Percentiles rank a stretch among this genome's conserved stretches.
phyloP scores from a whole-genome alignment of 1,140 invertebrate species.

The Megalopta genalis region DNA sequence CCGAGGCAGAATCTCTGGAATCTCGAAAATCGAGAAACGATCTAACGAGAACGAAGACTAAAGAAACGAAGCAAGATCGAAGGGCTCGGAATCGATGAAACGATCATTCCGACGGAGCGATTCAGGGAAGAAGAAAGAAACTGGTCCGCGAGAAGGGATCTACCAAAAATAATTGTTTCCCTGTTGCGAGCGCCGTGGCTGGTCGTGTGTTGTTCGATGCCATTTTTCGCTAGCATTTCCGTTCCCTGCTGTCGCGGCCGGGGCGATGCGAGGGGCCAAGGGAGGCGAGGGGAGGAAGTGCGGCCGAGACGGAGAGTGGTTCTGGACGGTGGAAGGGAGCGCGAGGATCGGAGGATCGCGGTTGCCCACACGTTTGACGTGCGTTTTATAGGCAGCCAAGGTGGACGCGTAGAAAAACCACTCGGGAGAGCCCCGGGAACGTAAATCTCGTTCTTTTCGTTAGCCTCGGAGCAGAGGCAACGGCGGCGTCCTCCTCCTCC shows the following conservation, averaged over 20 bases:
- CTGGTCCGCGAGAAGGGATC: no score
- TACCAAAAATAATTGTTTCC: no score
- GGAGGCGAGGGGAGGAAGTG: no score
- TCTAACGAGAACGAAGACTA: no score
- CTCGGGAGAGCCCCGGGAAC: constrained; percentile 33
- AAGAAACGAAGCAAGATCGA: no score
- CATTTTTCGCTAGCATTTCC: constrained; percentile 35
- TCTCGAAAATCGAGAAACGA: no score
- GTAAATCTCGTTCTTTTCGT: constrained; percentile 57
- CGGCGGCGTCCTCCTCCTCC: no score
- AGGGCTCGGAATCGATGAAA: no score
- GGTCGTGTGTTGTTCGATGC: neutral
- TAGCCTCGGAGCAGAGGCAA: neutral
- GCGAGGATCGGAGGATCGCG: constrained; percentile 27
- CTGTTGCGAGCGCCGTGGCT: no score
- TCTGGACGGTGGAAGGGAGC: constrained; percentile 32
- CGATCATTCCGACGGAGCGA: no score
- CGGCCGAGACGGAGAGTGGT: constrained; percentile 25
- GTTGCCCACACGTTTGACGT: constrained; percentile 52
- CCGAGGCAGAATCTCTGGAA: no score
- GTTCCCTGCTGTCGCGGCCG: neutral
- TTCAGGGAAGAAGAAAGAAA: no score
- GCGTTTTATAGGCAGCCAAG: constrained; percentile 61
- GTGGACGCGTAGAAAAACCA: constrained; percentile 57
- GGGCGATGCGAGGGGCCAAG: neutral